Base-by-base conservation (phyloP, 2,888 invertebrate species). In the Tenthredo amoena region DNA sequence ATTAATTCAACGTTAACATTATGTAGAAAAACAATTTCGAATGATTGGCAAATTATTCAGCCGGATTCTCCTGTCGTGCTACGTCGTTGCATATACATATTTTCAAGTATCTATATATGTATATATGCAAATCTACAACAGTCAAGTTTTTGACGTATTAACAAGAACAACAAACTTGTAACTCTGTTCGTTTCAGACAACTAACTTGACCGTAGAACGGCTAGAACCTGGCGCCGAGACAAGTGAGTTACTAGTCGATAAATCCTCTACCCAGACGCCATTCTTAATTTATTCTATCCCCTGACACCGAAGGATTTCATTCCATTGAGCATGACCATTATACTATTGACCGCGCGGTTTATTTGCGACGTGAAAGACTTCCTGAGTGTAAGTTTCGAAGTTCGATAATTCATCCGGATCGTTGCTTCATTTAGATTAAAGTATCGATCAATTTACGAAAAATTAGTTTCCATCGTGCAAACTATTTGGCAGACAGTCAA, bases 161-260 rank as follows among this genome's bases (percentile, higher is more conserved):
- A 21, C 43, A 43, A 43, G 43, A 74, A 74, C 18, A 31, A 40
- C 21, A 74, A 40, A 74, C 74, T 74, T 31, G 43, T 74, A 43
- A 74, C 43, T 74, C 40, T 74, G 21, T 12, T 40, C 74, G 43
- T 43, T 74, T 74, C 21, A 26, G 74, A 43, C 26, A 74, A 26
- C 74, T 74, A 40, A 40, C 74, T 74, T 43, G 74, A 74, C 40
- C 43, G 5, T 47, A 43, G 5, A 43, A 74, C 26, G 21, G 74
- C 40, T 31, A 74, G 43, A 74, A 10, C 9, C 43, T 43, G 74
- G 74, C 34, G 68, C 34, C 74, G 5, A 26, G 43, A 10, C 26
- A 43, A 74, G 68, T 74, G 21, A 74, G 43, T 74, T 74, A 26
- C 43, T 74, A 15, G 26, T 74, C 74, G 40, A 43, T 74, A 74